Base-by-base conservation (phyloP, 2,113 vertebrate genomes). In the Perca flavescens region DNA sequence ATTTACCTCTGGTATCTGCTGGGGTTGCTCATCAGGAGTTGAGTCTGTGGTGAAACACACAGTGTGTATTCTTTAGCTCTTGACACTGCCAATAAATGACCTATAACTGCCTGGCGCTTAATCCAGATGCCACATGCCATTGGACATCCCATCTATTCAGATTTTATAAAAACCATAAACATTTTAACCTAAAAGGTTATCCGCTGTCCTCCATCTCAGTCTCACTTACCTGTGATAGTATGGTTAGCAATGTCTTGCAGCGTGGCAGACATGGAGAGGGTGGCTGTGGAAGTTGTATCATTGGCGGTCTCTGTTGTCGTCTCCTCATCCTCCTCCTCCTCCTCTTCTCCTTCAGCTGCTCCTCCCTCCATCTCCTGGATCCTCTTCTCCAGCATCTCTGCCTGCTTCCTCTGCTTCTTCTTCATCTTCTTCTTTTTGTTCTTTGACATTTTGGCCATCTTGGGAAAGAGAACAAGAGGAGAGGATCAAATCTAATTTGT, bases 341-440 rank as follows among this genome's bases (percentile, higher is more conserved):
- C 94, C 17, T 91, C 94, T 21, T 80, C 90, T 9, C 63, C 89
- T 92, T 92, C 96, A 85, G 91, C 85, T 5, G 52, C 81, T 46
- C 67, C 96, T 71, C 96, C 97, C 91, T 97, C 97, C 84, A 98
- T 96, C 84, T 99, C 97, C 86, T 97, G 96, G 87, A 98, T 97
- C 82, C 97, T 93, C 80, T 98, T 98, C 94, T 99, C 97, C 80
- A 99, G 93, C 82, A 98, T 88, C 88, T 99, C 97, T 0, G 98
- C 98, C 88, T 99, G 98, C 28, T 97, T 96, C 90, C 96, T 98
- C 92, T 98, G 98, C 91, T 99, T 99, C 94, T 99, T 99, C 95
- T 98, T 99, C 94, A 99, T 95, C 91, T 98, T 98, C 93, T 97
- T 99, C 91, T 99, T 99, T 93, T 98, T 99, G 90, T 98, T 99